A percentile compares a stretch with the other conserved stretches of the same genome.
Conservation (phyloP, 2,888 invertebrate genomes). For the Digitonthophagus gazella region DNA sequence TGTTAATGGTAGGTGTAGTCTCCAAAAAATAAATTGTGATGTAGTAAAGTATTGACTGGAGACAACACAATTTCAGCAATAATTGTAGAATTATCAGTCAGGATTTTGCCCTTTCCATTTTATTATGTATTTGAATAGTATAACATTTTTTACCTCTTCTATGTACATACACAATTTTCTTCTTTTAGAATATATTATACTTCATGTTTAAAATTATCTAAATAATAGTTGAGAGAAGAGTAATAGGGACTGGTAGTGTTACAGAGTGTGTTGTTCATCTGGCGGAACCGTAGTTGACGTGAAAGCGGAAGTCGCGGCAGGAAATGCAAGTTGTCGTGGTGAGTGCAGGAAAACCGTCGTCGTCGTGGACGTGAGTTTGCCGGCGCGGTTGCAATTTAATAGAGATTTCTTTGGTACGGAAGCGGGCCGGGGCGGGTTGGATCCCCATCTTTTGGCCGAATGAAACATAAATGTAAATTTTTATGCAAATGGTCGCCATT, state of each 20-base stretch:
- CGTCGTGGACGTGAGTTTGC: not conserved
- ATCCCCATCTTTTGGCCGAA: conserved; percentile 28
- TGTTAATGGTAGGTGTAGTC: too few relatives aligned
- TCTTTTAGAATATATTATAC: too few relatives aligned
- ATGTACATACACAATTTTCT: too few relatives aligned
- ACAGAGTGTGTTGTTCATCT: not conserved
- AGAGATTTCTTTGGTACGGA: not conserved
- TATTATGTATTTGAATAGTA: too few relatives aligned
- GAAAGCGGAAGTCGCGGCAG: not conserved
- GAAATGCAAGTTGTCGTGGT: not conserved
- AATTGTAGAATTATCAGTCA: too few relatives aligned
- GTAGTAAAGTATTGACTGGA: too few relatives aligned
- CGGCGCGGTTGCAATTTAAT: not conserved
- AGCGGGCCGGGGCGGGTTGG: conserved; percentile 2
- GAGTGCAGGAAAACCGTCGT: conserved; percentile 5
- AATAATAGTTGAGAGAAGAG: too few relatives aligned
- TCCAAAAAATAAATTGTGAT: too few relatives aligned
- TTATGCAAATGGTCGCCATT: conserved; percentile 35
- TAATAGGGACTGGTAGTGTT: not conserved
- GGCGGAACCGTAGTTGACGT: not conserved
- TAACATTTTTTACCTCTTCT: too few relatives aligned
- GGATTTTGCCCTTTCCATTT: too few relatives aligned
- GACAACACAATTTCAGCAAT: too few relatives aligned
- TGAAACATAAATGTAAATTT: conserved; percentile 40
- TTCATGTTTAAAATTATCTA: too few relatives aligned